phyloP scores from a whole-genome alignment of 2,888 invertebrate species.

The Candidula unifasciata region DNA sequence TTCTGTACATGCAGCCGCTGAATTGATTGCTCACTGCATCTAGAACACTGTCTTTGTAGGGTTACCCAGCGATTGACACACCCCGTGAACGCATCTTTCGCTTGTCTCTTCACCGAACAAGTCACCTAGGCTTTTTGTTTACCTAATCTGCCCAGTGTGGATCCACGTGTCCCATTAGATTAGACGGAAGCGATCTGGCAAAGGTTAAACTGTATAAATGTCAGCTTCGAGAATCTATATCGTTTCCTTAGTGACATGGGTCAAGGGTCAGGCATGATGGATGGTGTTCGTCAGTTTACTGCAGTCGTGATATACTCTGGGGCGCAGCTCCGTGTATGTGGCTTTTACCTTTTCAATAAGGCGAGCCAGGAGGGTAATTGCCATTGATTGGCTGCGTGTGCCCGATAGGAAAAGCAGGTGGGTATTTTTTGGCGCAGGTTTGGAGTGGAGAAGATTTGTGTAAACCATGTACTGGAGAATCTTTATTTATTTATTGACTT shows the following conservation, averaged over 20 bases:
- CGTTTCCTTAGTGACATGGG: neutral
- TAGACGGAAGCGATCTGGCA: neutral
- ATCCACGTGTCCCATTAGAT: neutral
- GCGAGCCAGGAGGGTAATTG: neutral
- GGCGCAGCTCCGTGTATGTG: neutral
- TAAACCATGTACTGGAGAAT: no score
- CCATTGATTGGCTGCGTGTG: neutral
- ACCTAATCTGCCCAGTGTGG: neutral
- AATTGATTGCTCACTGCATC: no score
- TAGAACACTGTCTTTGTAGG: no score
- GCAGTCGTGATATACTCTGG: constrained; percentile 1
- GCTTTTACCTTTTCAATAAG: neutral
- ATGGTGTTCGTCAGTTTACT: no score
- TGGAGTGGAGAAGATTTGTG: no score
- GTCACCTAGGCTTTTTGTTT: neutral
- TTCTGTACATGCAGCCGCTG: no score
- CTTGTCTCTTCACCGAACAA: no score
- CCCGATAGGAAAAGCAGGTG: neutral
- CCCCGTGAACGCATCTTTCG: no score
- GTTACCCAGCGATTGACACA: no score
- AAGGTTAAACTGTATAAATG: neutral
- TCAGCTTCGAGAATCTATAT: neutral
- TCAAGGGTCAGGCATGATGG: constrained; percentile 19
- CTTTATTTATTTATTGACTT: no score
- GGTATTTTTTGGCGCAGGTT: neutral